Base-by-base conservation (phyloP, 2,888 invertebrate genomes). In the Aleiodes alternator region DNA sequence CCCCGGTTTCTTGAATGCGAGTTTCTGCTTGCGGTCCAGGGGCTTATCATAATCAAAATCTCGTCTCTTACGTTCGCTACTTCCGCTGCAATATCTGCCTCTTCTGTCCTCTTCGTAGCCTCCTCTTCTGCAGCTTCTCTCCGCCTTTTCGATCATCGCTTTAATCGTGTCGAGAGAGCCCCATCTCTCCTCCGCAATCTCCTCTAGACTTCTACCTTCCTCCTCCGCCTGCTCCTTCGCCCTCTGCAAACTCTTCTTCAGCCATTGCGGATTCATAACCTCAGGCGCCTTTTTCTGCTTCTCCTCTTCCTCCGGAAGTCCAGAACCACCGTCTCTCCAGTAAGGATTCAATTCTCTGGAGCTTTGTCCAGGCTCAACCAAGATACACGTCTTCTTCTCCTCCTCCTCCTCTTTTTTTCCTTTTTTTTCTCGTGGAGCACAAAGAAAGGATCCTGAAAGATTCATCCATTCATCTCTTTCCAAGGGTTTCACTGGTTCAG, bases 281-380 rank as follows among this genome's bases (percentile, higher is more conserved):
- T 70, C 76, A 0, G 43, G 56, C 1, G 29, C 51, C 51, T 51
- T 43, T 64, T 43, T 85, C 83, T 89, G 90, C 82, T 88, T 84
- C 81, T 89, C 87, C 11, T 80, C 77, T 8, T 74, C 74, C 69
- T 81, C 75, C 0, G 98, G 98, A 76, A 98, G 87, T 1, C 98
- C 98, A 71, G 92, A 92, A 0, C 98, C 98, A 59, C 96, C 97
- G 89, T 94, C 92, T 91, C 95, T 97, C 97, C 97, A 98, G 86
- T 96, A 96, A 0, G 97, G 97, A 91, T 98, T 98, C 72, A 98
- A 90, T 90, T 98, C 98, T 84, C 94, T 91, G 1, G 89, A 90
- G 87, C 94, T 94, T 78, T 93, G 94, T 0, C 94, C 93, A 14
- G 95, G 95, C 90, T 91, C 79, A 87, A 94, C 92, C 82, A 94